Evolutionary conservation across 2,113 vertebrate species (phyloP).

Genomic region (Triplophysa tibetana): DNA sequence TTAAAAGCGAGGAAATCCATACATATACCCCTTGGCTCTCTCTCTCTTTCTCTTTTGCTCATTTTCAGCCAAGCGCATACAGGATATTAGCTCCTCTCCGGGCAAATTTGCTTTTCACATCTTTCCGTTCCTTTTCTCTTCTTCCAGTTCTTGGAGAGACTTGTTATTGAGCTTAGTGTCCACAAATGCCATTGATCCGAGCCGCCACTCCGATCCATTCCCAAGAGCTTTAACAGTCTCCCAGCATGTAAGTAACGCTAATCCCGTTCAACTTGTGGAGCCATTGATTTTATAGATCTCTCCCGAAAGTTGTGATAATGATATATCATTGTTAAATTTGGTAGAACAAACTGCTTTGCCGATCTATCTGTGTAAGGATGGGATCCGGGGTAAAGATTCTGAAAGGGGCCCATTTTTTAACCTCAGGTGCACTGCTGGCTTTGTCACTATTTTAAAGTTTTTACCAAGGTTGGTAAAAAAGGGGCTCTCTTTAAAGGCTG

Average conservation of each 20-base stretch:
- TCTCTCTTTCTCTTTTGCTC: slow-evolving; percentile 44
- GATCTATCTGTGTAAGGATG: slow-evolving; percentile 87
- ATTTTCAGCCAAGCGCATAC: slow-evolving; percentile 77
- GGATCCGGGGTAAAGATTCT: slow-evolving; percentile 79
- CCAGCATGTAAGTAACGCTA: slow-evolving; percentile 96
- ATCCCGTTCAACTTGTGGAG: slow-evolving; percentile 95
- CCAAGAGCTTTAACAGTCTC: slow-evolving; percentile 93
- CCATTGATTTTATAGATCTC: slow-evolving; percentile 99
- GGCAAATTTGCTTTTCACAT: slow-evolving; percentile 99
- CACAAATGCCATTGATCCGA: slow-evolving; percentile 99
- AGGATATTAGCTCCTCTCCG: slow-evolving; percentile 96
- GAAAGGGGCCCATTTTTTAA: slow-evolving; percentile 68
- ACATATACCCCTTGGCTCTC: slow-evolving; percentile 50
- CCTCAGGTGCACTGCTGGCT: neutral
- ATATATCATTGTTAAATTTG: slow-evolving; percentile 99
- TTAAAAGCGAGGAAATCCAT: slow-evolving; percentile 70
- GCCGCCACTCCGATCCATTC: slow-evolving; percentile 98
- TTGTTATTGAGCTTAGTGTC: slow-evolving; percentile 99
- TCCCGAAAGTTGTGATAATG: slow-evolving; percentile 99
- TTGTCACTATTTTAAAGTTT: neutral
- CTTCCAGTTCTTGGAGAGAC: slow-evolving; percentile 84
- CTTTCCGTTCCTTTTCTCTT: slow-evolving; percentile 88
- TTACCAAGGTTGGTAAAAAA: neutral
- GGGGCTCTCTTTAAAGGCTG: too few species aligned
- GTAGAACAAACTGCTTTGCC: slow-evolving; percentile 99